Conservation (phyloP, 2,888 invertebrate species). For the Clivina fossor region DNA sequence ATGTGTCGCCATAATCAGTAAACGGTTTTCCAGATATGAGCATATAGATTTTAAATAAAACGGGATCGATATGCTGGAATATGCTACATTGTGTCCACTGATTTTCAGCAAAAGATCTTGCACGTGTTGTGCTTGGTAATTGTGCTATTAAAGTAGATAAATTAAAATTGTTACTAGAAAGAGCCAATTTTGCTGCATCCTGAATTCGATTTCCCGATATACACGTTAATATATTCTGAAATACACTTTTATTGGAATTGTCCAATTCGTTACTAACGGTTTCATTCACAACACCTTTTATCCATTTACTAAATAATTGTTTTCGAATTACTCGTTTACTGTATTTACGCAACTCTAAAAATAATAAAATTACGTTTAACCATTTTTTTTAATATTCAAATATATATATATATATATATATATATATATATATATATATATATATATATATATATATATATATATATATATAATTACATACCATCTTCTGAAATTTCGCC, state of each 20-base stretch:
- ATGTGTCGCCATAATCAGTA: conserved; percentile 54
- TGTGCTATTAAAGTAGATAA: conserved; percentile 68
- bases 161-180: conserved; percentile 60
- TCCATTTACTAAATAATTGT: conserved; percentile 38
- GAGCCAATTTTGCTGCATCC: conserved; percentile 60
- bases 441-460: no score
- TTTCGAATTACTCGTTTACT: no score
- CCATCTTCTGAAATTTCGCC: no score
- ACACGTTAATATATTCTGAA: conserved; percentile 49
- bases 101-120: no score
- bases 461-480: no score
- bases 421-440: no score
- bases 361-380: no score
- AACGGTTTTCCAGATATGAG: conserved; percentile 64
- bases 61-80: conserved; percentile 62
- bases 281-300: conserved; percentile 44
- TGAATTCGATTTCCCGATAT: conserved; percentile 57
- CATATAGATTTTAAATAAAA: conserved; percentile 68
- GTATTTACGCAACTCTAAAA: no score
- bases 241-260: conserved; percentile 5
- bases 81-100: conserved; percentile 77
- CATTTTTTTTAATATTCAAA: no score
- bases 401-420: no score
- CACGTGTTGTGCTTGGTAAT: conserved; percentile 61
- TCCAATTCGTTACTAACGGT: conserved; percentile 36